Percentiles rank a stretch among this genome's conserved stretches.
Conservation (phyloP, 1,140 invertebrate species). For the Acromyrmex charruanus region DNA sequence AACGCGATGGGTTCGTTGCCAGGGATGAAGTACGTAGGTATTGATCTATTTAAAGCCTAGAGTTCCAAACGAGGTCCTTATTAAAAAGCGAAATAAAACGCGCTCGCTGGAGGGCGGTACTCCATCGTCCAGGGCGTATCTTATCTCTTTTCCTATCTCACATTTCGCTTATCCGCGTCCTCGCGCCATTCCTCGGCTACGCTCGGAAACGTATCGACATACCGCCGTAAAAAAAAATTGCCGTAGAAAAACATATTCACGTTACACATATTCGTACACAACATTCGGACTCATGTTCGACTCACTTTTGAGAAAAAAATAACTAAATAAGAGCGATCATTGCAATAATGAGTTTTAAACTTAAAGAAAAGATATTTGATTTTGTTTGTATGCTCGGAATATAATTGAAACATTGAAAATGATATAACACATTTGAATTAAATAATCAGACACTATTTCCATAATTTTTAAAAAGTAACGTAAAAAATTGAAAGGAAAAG, state of each 20-base stretch:
- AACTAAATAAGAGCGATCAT: neutral
- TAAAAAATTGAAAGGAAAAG: neutral
- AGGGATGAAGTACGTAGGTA: conserved; percentile 86
- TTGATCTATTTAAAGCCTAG: conserved; percentile 87
- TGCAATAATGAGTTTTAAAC: neutral
- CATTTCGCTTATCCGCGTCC: conserved; percentile 48
- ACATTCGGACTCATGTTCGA: neutral
- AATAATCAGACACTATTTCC: neutral
- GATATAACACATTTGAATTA: neutral
- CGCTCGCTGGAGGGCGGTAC: conserved; percentile 68
- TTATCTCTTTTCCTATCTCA: conserved; percentile 60
- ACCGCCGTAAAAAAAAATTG: too few relatives aligned
- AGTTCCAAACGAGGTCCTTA: conserved; percentile 87
- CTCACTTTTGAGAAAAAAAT: neutral
- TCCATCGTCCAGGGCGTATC: conserved; percentile 60
- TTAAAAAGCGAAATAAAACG: conserved; percentile 86
- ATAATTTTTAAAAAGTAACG: neutral
- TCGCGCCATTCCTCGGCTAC: conserved; percentile 42
- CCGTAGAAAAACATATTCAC: conserved; percentile 11
- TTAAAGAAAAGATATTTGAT: neutral
- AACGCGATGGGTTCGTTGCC: conserved; percentile 81
- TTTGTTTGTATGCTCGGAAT: neutral
- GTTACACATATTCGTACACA: neutral
- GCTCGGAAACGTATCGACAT: conserved; percentile 10
- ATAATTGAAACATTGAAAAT: neutral